These are phyloP conservation scores for Pomatostomus ruficeps DNA, from an alignment of 2,113 vertebrate genomes.

Conservation along the genomic window DNA sequence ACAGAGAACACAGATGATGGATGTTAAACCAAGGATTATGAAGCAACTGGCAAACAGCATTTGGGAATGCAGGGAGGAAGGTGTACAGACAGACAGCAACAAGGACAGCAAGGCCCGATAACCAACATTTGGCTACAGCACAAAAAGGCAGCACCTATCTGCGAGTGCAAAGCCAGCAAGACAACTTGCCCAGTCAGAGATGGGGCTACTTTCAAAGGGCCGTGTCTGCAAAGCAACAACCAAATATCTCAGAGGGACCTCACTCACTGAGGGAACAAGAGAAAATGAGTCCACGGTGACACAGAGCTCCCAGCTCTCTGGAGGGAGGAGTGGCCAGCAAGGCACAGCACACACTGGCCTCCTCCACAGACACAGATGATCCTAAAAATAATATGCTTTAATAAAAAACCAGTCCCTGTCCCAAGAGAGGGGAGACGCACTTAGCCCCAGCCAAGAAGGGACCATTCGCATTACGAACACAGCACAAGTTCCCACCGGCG, in stretches of 20 bases:
- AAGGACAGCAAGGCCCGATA: neutral
- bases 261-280: neutral
- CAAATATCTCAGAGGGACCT: neutral
- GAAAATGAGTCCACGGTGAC: neutral
- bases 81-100: neutral
- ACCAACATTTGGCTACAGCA: neutral
- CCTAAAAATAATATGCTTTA: neutral
- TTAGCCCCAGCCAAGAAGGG: neutral
- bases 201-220: neutral
- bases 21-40: neutral
- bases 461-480: neutral
- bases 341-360: neutral
- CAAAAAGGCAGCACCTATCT: neutral
- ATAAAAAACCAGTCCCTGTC: neutral
- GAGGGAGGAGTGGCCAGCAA: neutral
- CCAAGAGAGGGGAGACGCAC: neutral
- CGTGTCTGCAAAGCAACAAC: neutral
- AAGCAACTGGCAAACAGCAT: neutral
- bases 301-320: neutral
- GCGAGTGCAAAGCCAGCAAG: neutral
- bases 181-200: neutral
- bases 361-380: neutral
- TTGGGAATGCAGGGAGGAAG: neutral
- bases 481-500: neutral
- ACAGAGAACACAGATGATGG: neutral